Base-by-base conservation (phyloP, 2,888 invertebrate species). In the Lochmaea capreae region DNA sequence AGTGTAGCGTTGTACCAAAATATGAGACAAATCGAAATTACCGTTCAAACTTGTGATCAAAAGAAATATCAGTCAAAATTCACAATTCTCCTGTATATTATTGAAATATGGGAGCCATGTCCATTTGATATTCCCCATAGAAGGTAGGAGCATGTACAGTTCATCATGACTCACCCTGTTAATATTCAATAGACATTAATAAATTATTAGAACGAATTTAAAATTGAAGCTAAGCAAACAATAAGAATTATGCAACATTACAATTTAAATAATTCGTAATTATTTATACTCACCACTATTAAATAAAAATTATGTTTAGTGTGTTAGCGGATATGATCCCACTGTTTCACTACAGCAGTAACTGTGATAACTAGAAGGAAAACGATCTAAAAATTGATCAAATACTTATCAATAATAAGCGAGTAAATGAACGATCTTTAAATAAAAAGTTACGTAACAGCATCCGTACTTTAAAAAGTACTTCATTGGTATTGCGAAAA, bases 321-420 rank as follows among this genome's bases (percentile, higher is more conserved):
- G 26, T 14, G 33, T 33, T 14, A 39, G 16, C 59, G n/a, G 9
- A 33, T 39, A 33, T n/a, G 26, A 59, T 33, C 33, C 6, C 59
- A 59, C 59, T 33, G 33, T 59, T 59, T 59, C 14, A 59, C 59
- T 9, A 57, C 57, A 18, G 12, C 26, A 59, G n/a, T 59, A 26
- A 59, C 16, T 59, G 33, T n/a, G 59, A 59, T 33, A 59, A 59
- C 3, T n/a, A 59, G 52, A 54, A 16, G 16, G 9, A 54, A 54
- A 54, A 54, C 9, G 52, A 52, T 14, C n/a, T 52, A 2, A 12
- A 46, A 46, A 46, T 10, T 46, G 46, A 11, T 49, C 49, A 18
- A 18, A 18, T 26, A 58, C 58, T 58, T 58, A 58, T 58, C 58
- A 26, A 14, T 57, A 16, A 22, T 57, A 46, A 46, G 46, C 46